Evolutionary conservation across 2,888 invertebrate genomes (phyloP).

Genomic region (Netelia melanura): DNA sequence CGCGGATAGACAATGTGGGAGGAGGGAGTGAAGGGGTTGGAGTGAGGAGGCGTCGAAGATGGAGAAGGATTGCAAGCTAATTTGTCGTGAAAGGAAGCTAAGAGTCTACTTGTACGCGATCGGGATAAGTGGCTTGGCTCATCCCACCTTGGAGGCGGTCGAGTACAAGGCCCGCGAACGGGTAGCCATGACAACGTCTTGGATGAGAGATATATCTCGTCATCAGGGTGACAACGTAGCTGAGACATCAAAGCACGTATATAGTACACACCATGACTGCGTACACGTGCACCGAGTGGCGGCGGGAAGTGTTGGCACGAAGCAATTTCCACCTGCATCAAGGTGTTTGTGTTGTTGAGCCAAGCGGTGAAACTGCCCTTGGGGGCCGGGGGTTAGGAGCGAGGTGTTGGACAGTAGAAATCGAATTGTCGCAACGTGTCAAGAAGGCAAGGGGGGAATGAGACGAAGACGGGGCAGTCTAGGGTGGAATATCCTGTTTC

Average conservation of each 20-base stretch:
- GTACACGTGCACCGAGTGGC: conserved; percentile 38
- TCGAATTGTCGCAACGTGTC: conserved; percentile 27
- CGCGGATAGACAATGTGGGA: neutral
- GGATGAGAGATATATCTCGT: conserved; percentile 12
- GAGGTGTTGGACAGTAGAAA: conserved; percentile 34
- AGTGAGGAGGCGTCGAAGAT: neutral
- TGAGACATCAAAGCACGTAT: conserved; percentile 60
- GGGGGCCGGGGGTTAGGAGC: conserved; percentile 31
- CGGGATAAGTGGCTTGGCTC: conserved; percentile 9
- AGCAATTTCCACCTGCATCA: neutral
- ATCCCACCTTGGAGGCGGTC: neutral
- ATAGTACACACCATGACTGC: conserved; percentile 22
- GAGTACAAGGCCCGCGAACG: neutral
- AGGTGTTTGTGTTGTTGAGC: neutral
- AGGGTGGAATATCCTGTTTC: neutral
- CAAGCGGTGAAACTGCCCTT: conserved; percentile 2
- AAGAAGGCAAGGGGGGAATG: conserved; percentile 34
- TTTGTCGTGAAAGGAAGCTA: conserved; percentile 65
- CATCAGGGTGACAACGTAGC: neutral
- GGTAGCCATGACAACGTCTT: conserved; percentile 74
- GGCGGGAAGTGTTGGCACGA: neutral
- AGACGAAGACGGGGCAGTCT: conserved; percentile 30
- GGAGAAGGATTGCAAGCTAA: conserved; percentile 64
- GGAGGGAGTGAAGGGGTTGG: too few species aligned
- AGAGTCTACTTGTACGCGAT: conserved; percentile 23